Evolutionary conservation across 2,888 invertebrate species (phyloP), one percentile per base, ranked within the genome.

Genomic region (Leptura quadrifasciata): DNA sequence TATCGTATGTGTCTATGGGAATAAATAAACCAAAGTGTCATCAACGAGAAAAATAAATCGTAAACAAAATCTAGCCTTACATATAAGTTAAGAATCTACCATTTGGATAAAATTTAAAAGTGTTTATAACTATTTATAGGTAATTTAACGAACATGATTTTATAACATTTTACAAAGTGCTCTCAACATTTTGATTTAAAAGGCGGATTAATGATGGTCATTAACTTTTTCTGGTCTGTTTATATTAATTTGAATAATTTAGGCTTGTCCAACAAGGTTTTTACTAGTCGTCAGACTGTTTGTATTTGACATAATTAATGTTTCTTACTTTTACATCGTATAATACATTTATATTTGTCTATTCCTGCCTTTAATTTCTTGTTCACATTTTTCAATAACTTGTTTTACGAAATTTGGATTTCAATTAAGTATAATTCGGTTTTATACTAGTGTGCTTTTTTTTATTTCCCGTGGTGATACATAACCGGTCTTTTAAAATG

Each of bases 161-260:
- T 47, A n/a, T 47, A 47, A 47, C 47, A 47, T 47, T 47, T 47
- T 47, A 47, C 47, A 47, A 39, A 39, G 47, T 47, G 47, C n/a
- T 47, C 47, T 47, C 47, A 47, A 47, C n/a, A 47, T 47, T 47
- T 47, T 47, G 47, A 47, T 47, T 47, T 47, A 47, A 63, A 63
- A 63, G 31, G 17, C 63, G 20, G 35, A 63, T 63, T 63, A 27
- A 63, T 63, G 35, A 20, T 35, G 39, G 18, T 20, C 63, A 63
- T 63, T 35, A 63, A 63, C 31, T 35, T 63, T 63, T 63, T 63
- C 63, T 63, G 35, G 63, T 63, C 39, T 17, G 63, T 63, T 63
- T 63, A 63, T 63, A 63, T 63, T 35, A 63, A 63, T 63, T 63
- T 63, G 35, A 63, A 63, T 63, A 63, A 63, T 63, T 63, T 63